These are phyloP conservation scores for Macrobrachium rosenbergii DNA, from an alignment of 1,140 invertebrate genomes.

Conservation along the genomic window DNA sequence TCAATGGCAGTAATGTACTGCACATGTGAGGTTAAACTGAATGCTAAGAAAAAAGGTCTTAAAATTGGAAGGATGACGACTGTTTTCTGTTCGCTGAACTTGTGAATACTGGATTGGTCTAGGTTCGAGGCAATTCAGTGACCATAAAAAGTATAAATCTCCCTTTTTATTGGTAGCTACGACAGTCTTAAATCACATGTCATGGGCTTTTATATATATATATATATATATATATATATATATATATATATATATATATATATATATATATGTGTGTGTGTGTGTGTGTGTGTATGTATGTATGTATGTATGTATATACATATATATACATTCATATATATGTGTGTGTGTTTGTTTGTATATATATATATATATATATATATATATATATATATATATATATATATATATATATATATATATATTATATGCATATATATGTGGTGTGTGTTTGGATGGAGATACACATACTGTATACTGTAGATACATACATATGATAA, in stretches of 20 bases:
- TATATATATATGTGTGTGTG: not conserved
- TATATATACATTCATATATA: constrained; percentile 27
- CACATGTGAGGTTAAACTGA: no score
- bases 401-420: not conserved
- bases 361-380: not conserved
- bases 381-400: constrained; percentile 6
- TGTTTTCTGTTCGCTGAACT: no score
- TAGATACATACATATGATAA: no score
- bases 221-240: constrained; percentile 7
- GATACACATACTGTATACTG: no score
- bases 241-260: constrained; percentile 24
- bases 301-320: constrained; percentile 27
- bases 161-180: not conserved
- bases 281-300: not conserved
- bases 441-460: not conserved
- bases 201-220: not conserved
- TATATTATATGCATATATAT: not conserved
- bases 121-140: no score
- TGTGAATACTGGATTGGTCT: no score
- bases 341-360: not conserved
- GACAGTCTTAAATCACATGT: not conserved
- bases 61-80: no score
- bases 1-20: no score
- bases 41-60: no score
- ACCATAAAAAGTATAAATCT: not conserved